A percentile compares a stretch with the other conserved stretches of the same genome.
Evolutionary conservation across 2,797 vertebrate species (phyloP).

Genomic region (Centropyge bicolor): DNA sequence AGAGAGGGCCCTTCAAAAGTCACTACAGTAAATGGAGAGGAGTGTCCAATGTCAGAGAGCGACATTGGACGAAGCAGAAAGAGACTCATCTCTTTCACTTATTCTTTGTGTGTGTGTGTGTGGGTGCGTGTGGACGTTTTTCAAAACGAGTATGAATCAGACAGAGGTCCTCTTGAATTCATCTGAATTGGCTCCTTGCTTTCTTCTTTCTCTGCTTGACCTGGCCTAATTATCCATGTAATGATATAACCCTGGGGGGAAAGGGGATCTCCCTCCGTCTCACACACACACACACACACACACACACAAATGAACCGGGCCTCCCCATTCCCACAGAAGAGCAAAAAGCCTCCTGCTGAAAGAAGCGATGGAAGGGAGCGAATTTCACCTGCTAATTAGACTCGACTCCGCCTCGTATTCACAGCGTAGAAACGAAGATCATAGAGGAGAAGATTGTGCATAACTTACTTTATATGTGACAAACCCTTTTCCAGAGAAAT

Average conservation of each 20-base stretch:
- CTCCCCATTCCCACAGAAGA: conserved; percentile 82
- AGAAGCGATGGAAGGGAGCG: conserved; percentile 59
- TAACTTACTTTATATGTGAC: background rate
- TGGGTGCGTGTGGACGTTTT: background rate
- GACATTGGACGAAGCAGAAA: background rate
- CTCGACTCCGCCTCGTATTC: conserved; percentile 33
- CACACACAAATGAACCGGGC: conserved; percentile 12
- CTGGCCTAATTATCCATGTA: conserved; percentile 90
- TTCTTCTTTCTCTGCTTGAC: conserved; percentile 71
- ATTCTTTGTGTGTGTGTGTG: background rate
- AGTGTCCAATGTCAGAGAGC: background rate
- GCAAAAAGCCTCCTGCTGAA: conserved; percentile 73
- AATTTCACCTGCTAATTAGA: conserved; percentile 73
- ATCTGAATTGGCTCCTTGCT: conserved; percentile 27
- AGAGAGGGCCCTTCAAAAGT: too few species aligned
- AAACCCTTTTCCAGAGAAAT: background rate
- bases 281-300: conserved; percentile 15
- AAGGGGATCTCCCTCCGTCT: conserved; percentile 65
- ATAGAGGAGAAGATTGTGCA: conserved; percentile 3
- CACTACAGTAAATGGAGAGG: background rate
- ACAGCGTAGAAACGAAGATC: conserved; percentile 12
- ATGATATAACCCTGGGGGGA: conserved; percentile 88
- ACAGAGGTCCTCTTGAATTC: conserved; percentile 28
- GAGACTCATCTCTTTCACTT: background rate
- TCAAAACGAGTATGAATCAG: conserved; percentile 3